Conservation (phyloP, 2,113 vertebrate genomes). For the Platycercus adscitus region DNA sequence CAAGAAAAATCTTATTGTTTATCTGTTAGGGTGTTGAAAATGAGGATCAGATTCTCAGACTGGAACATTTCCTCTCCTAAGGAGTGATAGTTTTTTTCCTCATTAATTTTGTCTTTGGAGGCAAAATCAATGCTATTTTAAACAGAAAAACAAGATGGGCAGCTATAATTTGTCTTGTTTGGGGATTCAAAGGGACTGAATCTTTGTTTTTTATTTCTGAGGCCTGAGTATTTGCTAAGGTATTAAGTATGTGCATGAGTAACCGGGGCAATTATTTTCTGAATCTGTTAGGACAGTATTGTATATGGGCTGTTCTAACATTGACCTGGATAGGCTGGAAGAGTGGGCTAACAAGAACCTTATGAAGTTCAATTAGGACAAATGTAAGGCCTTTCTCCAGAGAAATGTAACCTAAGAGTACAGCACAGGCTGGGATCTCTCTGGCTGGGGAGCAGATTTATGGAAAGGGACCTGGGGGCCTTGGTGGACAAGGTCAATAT, state of each 20-base stretch:
- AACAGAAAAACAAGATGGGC: background rate
- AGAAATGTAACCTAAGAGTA: background rate
- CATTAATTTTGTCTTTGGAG: background rate
- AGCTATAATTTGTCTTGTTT: background rate
- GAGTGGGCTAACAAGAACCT: background rate
- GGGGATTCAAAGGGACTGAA: background rate
- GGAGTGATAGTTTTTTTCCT: background rate
- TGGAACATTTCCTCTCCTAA: background rate
- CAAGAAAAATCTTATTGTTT: background rate
- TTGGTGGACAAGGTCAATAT: background rate
- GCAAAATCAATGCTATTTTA: background rate
- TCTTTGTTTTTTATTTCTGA: background rate
- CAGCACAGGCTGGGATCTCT: background rate
- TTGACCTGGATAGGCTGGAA: background rate
- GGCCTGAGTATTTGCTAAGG: background rate
- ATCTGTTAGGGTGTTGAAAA: background rate
- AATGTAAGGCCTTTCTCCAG: background rate
- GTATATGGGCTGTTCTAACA: background rate
- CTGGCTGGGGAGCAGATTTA: background rate
- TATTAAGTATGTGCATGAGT: background rate
- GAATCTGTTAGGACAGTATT: background rate
- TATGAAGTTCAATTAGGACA: background rate
- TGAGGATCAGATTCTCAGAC: background rate
- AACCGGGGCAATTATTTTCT: background rate
- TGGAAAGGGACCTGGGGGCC: background rate